Base-by-base conservation (phyloP, 2,113 vertebrate genomes). In the Rattus rattus region DNA sequence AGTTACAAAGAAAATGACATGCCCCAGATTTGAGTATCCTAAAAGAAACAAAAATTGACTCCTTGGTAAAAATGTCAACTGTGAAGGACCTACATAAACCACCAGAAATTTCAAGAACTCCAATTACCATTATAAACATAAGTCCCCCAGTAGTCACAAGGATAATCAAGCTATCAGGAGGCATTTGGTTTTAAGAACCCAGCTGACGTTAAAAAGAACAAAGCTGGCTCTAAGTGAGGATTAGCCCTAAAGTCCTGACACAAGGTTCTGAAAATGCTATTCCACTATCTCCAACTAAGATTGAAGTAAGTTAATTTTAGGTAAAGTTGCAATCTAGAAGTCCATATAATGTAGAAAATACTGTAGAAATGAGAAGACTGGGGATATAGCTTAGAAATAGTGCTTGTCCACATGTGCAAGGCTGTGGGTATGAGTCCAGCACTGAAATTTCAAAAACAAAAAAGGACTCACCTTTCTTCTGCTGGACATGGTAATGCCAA, bases 261-360 rank as follows among this genome's bases (percentile, higher is more conserved):
- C 75, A 13, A 95, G 24, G 75, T 54, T 94, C 96, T 92, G 28
- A 94, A 96, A 96, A 92, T 30, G 20, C 20, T 28, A 79, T 11
- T 79, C 36, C 19, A 76, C 10, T 54, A 70, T 24, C 24, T 83
- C 69, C 36, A 90, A 94, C 73, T 76, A 92, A 95, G 24, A 87
- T 39, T 88, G n/a, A 92, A 85, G 14, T 75, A 92, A 79, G 16
- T 89, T 61, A 20, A 87, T 87, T 94, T 76, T 92, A 61, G 36
- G 43, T 96, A 24, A 94, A 95, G 93, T 96, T 88, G 92, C n/a
- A 92, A 95, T 85, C 33, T 72, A 24, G 56, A 90, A 85, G 24
- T 80, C 14, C 33, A 76, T 4, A 59, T 61, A 90, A 85, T 36
- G 1, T 33, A 84, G 70, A 96, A 91, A 92, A 76, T 59, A 85